Evolutionary conservation across 2,797 vertebrate genomes (phyloP).

Genomic region (Melanotaenia boesemani): DNA sequence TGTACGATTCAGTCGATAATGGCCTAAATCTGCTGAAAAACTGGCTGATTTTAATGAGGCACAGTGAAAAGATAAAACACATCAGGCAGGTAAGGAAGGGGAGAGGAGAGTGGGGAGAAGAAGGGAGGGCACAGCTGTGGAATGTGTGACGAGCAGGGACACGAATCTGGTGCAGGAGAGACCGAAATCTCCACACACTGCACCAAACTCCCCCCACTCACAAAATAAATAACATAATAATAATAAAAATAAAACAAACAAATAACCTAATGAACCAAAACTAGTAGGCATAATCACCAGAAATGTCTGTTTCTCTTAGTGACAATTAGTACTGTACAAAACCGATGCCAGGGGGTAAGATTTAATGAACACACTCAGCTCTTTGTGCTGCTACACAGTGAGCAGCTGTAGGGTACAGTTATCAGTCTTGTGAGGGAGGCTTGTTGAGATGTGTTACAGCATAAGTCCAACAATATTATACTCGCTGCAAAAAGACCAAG

Average conservation of each 20-base stretch:
- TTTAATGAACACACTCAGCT: conserved; percentile 53
- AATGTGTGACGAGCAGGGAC: conserved; percentile 84
- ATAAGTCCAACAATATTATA: conserved; percentile 22
- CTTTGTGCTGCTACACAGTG: conserved; percentile 36
- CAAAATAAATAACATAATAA: conserved; percentile 2
- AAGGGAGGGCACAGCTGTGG: conserved; percentile 65
- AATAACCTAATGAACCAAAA: conserved; percentile 18
- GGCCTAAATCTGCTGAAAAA: background rate
- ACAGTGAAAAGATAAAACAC: conserved; percentile 34
- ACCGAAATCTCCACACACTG: conserved; percentile 42
- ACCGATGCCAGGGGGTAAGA: conserved; percentile 33
- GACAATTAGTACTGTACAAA: conserved; percentile 17
- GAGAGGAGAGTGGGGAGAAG: conserved; percentile 38
- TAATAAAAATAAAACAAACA: background rate
- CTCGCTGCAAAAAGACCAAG: background rate
- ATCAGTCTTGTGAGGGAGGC: conserved; percentile 35
- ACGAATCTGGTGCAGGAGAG: conserved; percentile 69
- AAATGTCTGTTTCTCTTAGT: conserved; percentile 24
- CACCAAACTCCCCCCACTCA: conserved; percentile 8
- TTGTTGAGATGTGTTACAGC: conserved; percentile 47
- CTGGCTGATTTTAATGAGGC: conserved; percentile 28
- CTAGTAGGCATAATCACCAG: conserved; percentile 4
- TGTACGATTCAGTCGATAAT: background rate
- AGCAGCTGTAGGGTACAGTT: conserved; percentile 53
- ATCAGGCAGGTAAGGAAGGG: conserved; percentile 38